Evolutionary conservation across 1,140 invertebrate genomes (phyloP).

Genomic region (Diprion similis): DNA sequence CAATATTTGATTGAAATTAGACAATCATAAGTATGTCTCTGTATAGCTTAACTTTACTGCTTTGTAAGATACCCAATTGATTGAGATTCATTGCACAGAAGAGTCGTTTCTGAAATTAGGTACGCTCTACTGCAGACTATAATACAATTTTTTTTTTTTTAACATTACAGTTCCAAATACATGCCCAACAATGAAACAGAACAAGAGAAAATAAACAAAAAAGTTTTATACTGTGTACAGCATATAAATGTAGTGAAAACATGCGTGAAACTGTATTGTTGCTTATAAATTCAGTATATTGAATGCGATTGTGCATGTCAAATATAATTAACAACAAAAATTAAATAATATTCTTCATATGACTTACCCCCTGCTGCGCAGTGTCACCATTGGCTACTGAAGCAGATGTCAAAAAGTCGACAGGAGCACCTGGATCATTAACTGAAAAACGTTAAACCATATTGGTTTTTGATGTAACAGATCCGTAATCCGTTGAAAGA

Average conservation of each 20-base stretch:
- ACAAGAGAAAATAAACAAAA: conserved; percentile 25
- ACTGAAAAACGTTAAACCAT: conserved; percentile 47
- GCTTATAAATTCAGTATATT: conserved; percentile 26
- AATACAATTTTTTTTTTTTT: background rate
- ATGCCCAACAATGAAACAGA: conserved; percentile 8
- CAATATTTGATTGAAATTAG: background rate
- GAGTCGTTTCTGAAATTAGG: no score
- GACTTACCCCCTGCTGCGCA: conserved; percentile 54
- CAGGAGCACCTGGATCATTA: conserved; percentile 64
- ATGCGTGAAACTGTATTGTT: conserved; percentile 35
- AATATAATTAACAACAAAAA: conserved; percentile 17
- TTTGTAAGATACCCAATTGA: no score
- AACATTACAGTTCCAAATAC: conserved; percentile 38
- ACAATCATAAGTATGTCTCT: background rate
- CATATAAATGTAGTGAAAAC: conserved; percentile 34
- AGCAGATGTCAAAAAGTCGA: conserved; percentile 64
- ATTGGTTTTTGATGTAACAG: conserved; percentile 11
- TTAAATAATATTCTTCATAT: conserved; percentile 5
- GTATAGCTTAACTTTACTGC: no score
- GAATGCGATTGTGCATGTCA: conserved; percentile 23
- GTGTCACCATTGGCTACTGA: conserved; percentile 40
- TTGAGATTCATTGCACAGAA: no score
- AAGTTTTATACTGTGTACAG: conserved; percentile 42
- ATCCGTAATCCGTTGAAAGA: conserved; percentile 2
- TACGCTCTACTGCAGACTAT: no score